These are phyloP conservation scores for Alosa sapidissima DNA, from an alignment of 2,797 vertebrate species.

Conservation along the genomic window DNA sequence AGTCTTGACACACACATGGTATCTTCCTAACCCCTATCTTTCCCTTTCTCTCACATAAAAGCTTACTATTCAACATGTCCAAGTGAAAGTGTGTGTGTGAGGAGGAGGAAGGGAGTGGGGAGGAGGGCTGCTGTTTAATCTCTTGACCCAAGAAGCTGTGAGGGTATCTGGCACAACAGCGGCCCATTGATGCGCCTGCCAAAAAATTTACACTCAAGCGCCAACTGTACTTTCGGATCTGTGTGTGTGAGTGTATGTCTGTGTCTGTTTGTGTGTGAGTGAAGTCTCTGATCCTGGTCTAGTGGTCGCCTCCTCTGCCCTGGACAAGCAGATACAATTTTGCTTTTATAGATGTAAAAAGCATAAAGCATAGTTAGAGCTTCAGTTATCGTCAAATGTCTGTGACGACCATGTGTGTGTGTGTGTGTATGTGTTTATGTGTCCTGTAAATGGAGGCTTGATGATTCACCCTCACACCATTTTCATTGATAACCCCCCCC, in stretches of 20 bases:
- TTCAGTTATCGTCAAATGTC: neutral
- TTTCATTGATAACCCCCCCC: neutral
- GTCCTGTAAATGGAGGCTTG: neutral
- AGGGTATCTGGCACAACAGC: neutral
- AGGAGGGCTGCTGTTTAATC: neutral
- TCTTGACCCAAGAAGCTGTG: neutral
- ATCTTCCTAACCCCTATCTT: neutral
- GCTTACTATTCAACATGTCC: neutral
- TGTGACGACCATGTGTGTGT: neutral
- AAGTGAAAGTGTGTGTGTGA: neutral
- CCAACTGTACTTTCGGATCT: neutral
- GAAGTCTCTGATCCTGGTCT: neutral
- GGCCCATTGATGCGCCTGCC: neutral
- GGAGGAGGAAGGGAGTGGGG: neutral
- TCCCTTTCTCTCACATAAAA: neutral
- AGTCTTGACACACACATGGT: neutral
- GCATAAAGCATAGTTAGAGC: too few relatives aligned
- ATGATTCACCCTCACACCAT: neutral
- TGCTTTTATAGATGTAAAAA: too few relatives aligned
- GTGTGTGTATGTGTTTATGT: neutral
- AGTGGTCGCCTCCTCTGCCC: neutral
- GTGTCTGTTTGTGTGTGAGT: neutral
- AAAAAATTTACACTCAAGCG: neutral
- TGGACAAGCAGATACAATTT: too few relatives aligned
- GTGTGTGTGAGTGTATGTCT: neutral